phyloP scores from a whole-genome alignment of 2,797 vertebrate species.

The Chiloscyllium punctatum region DNA sequence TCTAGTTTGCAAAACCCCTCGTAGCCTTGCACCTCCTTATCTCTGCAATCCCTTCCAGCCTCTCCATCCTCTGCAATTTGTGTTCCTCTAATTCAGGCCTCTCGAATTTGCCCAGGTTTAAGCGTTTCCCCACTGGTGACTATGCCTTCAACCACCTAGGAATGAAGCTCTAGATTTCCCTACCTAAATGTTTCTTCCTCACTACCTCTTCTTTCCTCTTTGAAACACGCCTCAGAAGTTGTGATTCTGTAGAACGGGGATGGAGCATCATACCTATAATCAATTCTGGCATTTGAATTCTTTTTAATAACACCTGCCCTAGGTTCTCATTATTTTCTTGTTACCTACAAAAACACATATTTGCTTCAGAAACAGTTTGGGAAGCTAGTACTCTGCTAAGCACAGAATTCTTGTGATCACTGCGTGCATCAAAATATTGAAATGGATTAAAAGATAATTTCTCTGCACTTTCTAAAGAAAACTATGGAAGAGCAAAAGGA shows the following conservation, averaged over 20 bases:
- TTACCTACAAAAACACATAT: neutral
- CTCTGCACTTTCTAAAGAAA: neutral
- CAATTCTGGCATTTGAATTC: neutral
- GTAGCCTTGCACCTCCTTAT: neutral
- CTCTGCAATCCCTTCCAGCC: neutral
- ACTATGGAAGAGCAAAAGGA: neutral
- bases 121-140: neutral
- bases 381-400: neutral
- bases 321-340: neutral
- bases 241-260: neutral
- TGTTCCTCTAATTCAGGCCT: neutral
- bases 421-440: neutral
- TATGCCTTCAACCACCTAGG: neutral
- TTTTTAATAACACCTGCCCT: no score
- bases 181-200: no score
- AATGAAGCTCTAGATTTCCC: neutral
- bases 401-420: neutral
- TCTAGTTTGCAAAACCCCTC: neutral
- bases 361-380: neutral
- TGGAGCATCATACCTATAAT: neutral
- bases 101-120: neutral
- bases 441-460: neutral
- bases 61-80: neutral
- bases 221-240: no score
- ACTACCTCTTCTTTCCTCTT: no score